Percentiles rank a stretch among this genome's conserved stretches.
phyloP scores from a whole-genome alignment of 2,113 vertebrate genomes.

The Aegotheles bennettii region DNA sequence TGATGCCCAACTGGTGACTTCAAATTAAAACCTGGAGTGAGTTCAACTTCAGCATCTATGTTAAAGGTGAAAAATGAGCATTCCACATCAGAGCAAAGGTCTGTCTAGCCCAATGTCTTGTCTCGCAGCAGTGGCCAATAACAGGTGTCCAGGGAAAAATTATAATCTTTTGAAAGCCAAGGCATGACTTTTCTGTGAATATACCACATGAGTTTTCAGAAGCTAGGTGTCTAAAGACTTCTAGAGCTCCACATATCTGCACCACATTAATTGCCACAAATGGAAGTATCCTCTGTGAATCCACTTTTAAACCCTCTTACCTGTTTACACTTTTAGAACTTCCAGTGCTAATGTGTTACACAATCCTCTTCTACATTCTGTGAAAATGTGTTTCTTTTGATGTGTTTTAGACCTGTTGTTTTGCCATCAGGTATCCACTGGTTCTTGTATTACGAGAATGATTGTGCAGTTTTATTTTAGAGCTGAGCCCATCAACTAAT shows the following conservation, averaged over 20 bases:
- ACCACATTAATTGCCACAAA: not conserved
- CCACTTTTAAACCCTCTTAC: not conserved
- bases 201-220: not conserved
- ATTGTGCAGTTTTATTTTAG: not conserved
- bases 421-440: not conserved
- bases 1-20: not conserved
- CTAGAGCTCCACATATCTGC: not conserved
- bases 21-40: not conserved
- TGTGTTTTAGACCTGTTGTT: not conserved
- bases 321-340: not conserved
- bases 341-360: not conserved
- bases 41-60: not conserved
- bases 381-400: not conserved
- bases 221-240: not conserved
- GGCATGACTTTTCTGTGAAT: not conserved
- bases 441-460: not conserved
- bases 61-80: not conserved
- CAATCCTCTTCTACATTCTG: fast-evolving
- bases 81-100: not conserved
- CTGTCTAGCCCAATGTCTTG: not conserved
- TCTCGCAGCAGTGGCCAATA: not conserved
- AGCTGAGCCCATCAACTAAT: not conserved
- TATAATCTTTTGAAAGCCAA: not conserved
- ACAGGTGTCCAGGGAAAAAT: not conserved
- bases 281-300: not conserved